phyloP scores from a whole-genome alignment of 2,888 invertebrate species.

The Rugalucina vietnamica region DNA sequence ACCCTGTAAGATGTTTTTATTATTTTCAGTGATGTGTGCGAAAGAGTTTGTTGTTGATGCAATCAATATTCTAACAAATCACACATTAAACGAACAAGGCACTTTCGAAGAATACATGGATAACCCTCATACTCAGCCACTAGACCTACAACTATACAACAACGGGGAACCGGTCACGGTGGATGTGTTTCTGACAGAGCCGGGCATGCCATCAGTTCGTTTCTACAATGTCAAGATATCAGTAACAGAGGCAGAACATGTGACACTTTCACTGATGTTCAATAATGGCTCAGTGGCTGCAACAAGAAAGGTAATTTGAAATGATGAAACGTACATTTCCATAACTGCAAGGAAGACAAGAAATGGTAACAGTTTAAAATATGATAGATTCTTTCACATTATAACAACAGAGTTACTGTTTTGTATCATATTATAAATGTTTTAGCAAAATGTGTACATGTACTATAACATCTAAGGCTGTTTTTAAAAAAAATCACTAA shows the following conservation, averaged over 20 bases:
- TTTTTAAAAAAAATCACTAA: too few species aligned
- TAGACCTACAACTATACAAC: not conserved
- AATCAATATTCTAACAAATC: not conserved
- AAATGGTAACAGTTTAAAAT: too few species aligned
- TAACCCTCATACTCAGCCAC: not conserved
- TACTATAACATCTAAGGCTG: too few species aligned
- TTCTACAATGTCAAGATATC: not conserved
- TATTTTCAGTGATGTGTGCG: not conserved
- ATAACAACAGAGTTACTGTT: too few species aligned
- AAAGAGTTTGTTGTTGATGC: not conserved
- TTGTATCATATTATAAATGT: too few species aligned
- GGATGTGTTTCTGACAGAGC: not conserved
- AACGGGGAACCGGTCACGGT: not conserved
- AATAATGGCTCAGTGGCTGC: not conserved
- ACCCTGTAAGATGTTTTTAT: too few species aligned
- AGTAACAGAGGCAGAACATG: not conserved
- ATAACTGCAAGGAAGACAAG: too few species aligned
- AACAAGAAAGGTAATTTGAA: too few species aligned
- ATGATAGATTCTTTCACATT: too few species aligned
- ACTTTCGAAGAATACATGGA: not conserved
- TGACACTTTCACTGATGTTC: not conserved
- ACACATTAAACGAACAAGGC: not conserved
- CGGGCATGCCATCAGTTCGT: not conserved
- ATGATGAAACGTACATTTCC: too few species aligned
- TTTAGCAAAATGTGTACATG: too few species aligned